A percentile compares a stretch with the other conserved stretches of the same genome.
Conservation (phyloP, 2,113 vertebrate genomes). For the Aldabrachelys gigantea region DNA sequence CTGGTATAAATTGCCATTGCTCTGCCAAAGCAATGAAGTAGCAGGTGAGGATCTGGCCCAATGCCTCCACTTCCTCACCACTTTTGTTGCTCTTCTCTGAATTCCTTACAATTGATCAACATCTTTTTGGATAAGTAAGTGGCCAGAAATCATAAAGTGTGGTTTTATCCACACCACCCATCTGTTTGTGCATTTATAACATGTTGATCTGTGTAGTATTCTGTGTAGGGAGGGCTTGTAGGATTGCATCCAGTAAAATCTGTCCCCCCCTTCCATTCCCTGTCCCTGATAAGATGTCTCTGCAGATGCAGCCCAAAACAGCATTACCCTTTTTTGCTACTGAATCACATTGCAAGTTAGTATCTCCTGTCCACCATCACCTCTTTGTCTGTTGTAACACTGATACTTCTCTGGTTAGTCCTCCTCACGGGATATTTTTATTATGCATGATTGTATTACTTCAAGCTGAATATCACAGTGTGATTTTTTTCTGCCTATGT, state of each 20-base stretch:
- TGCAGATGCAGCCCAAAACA: slow-evolving; percentile 2
- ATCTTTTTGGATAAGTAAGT: neutral
- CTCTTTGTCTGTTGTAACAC: neutral
- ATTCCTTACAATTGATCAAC: neutral
- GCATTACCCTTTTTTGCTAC: slow-evolving; percentile 54
- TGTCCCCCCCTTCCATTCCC: slow-evolving; percentile 11
- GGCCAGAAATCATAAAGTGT: neutral
- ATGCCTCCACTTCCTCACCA: neutral
- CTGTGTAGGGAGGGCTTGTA: neutral
- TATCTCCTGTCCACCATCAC: neutral
- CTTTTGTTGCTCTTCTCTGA: slow-evolving; percentile 20
- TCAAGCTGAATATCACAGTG: neutral
- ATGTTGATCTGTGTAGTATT: slow-evolving; percentile 25
- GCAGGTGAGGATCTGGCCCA: neutral
- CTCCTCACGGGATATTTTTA: slow-evolving; percentile 17
- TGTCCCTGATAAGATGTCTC: neutral
- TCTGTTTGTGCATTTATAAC: slow-evolving; percentile 1
- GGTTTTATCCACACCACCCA: neutral
- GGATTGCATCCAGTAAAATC: neutral
- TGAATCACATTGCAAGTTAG: neutral
- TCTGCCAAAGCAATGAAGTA: neutral
- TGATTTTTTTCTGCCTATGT: slow-evolving; percentile 31
- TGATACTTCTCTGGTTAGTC: neutral
- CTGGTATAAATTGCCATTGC: neutral
- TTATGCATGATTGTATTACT: neutral